These are phyloP conservation scores for Melanerpes aurifrons DNA, from an alignment of 2,113 vertebrate genomes.

Conservation along the genomic window DNA sequence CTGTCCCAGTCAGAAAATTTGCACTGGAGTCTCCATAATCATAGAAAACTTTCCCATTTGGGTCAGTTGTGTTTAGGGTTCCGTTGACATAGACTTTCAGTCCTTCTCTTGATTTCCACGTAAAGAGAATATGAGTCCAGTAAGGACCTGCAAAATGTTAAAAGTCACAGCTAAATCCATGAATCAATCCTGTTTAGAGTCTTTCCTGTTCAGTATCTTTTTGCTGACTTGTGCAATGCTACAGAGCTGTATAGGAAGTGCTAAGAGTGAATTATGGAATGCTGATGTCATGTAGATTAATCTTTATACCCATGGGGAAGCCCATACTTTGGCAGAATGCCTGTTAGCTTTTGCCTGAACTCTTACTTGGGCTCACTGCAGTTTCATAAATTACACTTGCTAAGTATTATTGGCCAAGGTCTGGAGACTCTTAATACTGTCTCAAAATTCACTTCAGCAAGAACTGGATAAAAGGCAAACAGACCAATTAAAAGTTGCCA, in stretches of 20 bases:
- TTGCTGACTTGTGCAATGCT: not conserved
- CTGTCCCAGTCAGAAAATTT: slow-evolving; percentile 79
- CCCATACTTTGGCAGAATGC: not conserved
- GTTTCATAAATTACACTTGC: not conserved
- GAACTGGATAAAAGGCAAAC: not conserved
- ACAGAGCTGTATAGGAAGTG: not conserved
- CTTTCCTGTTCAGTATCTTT: not conserved
- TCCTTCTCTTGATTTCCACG: slow-evolving; percentile 87
- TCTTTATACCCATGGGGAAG: not conserved
- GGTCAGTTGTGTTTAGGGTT: slow-evolving; percentile 79
- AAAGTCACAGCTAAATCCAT: not conserved
- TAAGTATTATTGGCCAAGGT: not conserved
- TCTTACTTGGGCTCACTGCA: not conserved
- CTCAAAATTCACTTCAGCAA: not conserved
- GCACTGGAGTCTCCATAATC: slow-evolving; percentile 79
- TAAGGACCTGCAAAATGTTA: slow-evolving; percentile 80
- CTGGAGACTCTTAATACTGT: not conserved
- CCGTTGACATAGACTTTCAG: slow-evolving; percentile 93
- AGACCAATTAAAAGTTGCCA: not conserved
- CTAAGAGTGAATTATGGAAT: not conserved
- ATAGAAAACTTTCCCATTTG: slow-evolving; percentile 74
- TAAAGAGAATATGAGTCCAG: slow-evolving; percentile 95
- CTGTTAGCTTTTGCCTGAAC: not conserved
- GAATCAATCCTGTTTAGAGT: not conserved
- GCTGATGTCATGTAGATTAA: not conserved